Evolutionary conservation across 1,140 invertebrate genomes (phyloP).

Genomic region (Drosophila cardini): DNA sequence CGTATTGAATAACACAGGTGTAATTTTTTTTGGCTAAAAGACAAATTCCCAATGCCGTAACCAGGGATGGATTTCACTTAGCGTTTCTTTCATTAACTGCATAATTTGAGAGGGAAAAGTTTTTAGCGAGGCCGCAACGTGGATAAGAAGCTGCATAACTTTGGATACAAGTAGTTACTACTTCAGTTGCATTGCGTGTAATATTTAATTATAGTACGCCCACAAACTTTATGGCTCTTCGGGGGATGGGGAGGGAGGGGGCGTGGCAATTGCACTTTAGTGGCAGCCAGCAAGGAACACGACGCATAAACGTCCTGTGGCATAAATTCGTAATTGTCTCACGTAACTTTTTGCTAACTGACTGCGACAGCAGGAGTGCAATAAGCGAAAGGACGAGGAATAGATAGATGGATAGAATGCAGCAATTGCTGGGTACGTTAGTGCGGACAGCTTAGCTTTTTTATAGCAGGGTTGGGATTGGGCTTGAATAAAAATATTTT

Average conservation of each 20-base stretch:
- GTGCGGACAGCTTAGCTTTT: too few species aligned
- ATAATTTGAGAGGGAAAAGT: constrained; percentile 66
- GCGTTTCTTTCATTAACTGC: constrained; percentile 71
- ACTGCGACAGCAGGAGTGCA: constrained; percentile 46
- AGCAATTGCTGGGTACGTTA: background rate
- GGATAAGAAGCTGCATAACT: constrained; percentile 65
- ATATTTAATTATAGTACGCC: constrained; percentile 78
- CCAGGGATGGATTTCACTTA: constrained; percentile 41
- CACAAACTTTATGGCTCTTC: constrained; percentile 56
- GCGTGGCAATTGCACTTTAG: constrained; percentile 76
- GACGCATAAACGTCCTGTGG: constrained; percentile 76
- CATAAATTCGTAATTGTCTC: constrained; percentile 83
- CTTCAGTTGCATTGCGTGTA: constrained; percentile 82
- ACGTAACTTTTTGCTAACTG: constrained; percentile 80
- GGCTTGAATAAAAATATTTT: too few species aligned
- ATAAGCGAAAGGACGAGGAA: constrained; percentile 23
- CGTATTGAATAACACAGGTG: constrained; percentile 14
- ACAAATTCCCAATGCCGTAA: constrained; percentile 7
- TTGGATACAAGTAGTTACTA: constrained; percentile 44
- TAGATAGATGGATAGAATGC: constrained; percentile 1
- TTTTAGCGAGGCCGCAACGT: constrained; percentile 40
- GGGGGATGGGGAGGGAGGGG: background rate
- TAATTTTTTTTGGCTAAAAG: background rate
- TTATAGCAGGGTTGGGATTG: too few species aligned
- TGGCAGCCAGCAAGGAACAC: constrained; percentile 52